Evolutionary conservation across 2,888 invertebrate species (phyloP).

Genomic region (Tipula helvola): DNA sequence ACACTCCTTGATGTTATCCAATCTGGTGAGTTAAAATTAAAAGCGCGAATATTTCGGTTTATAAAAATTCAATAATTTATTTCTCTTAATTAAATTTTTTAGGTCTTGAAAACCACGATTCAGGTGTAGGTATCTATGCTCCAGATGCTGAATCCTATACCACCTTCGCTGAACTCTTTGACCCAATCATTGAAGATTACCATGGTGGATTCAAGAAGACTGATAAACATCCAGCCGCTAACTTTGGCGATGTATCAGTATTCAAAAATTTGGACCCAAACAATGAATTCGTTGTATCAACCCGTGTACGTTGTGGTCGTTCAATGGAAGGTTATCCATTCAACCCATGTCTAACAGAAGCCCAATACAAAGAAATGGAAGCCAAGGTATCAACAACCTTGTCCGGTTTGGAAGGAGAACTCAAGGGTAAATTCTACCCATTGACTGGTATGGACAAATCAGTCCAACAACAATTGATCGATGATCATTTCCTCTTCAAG

Average conservation of each 20-base stretch:
- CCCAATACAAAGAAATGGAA: conserved; percentile 97
- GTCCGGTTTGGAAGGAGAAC: conserved; percentile 72
- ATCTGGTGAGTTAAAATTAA: conserved; percentile 50
- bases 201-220: conserved; percentile 90
- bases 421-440: conserved; percentile 91
- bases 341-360: conserved; percentile 94
- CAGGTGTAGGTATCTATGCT: conserved; percentile 94
- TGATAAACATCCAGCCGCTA: conserved; percentile 86
- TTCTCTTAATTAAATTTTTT: conserved; percentile 7
- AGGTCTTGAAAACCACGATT: conserved; percentile 80
- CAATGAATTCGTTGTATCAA: conserved; percentile 84
- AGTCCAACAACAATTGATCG: conserved; percentile 90
- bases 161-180: conserved; percentile 83
- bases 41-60: background rate
- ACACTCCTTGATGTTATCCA: conserved; percentile 88
- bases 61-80: conserved; percentile 18
- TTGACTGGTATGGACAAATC: conserved; percentile 94
- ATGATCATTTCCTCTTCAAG: conserved; percentile 97
- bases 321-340: conserved; percentile 92
- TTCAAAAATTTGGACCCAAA: conserved; percentile 89
- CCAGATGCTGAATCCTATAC: conserved; percentile 94
- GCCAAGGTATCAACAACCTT: conserved; percentile 72
- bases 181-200: conserved; percentile 97
- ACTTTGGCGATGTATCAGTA: conserved; percentile 85
- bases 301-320: conserved; percentile 93